Evolutionary conservation across 2,113 vertebrate genomes (phyloP), one percentile per base, ranked within the genome.

Genomic region (Prunella fulvescens): DNA sequence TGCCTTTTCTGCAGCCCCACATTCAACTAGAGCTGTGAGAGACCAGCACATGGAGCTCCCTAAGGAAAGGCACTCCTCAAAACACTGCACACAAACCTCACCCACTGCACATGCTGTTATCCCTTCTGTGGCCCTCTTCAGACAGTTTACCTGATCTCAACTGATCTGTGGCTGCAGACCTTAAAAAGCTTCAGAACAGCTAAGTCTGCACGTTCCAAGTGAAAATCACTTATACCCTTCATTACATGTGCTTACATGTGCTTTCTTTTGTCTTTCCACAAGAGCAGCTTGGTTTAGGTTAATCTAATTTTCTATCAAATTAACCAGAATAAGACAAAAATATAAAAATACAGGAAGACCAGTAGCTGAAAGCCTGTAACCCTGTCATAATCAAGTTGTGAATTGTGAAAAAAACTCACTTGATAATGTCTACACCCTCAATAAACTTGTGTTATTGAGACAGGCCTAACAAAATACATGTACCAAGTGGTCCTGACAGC

Each of bases 401-500:
- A 81, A 60, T 19, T 19, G 37, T 19, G 25, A 76, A 79, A 91
- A 76, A 79, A 91, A 81, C 20, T 69, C 50, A 20, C 40, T 29
- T 77, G 22, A 23, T 72, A 69, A 67, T 7, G 3, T 37, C 57
- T 72, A 33, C 19, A 64, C 11, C 3, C 39, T 65, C 37, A 67
- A 39, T 1, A 72, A 45, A 67, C n/a, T 50, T 62, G 23, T 19
- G 22, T 62, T 39, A 58, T 11, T 9, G 42, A 80, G 42, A 70
- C 25, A 82, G 33, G 18, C 56, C 62, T 70, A 71, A 67, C 40
- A 69, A 57, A 77, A 81, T 33, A 64, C 10, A 22, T 2, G 20
- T 16, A 35, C n/a, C 0, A 0, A 40, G 19, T 8, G 26, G 40
- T 58, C 37, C 67, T 26, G 22, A 56, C 1, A 35, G 12, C 20